Evolutionary conservation across 2,888 invertebrate species (phyloP), one percentile per base, ranked within the genome.

Genomic region (Hartigia nigra): DNA sequence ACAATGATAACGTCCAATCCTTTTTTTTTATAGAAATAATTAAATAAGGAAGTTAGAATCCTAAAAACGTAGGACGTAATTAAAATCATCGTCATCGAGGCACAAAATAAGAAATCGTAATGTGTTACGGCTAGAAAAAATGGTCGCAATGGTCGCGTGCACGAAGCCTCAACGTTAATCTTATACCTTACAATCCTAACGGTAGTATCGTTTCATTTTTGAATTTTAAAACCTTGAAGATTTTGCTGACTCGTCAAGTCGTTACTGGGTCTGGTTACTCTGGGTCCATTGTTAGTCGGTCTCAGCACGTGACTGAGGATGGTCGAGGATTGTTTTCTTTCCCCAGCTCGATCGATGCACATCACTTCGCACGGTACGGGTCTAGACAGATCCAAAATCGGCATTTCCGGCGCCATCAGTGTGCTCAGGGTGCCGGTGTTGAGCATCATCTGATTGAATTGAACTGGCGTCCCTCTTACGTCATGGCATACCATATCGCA

Each of bases 401-500:
- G 84, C 77, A 80, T 81, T 79, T 84, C 83, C 39, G 85, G 83
- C 70, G 80, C 77, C 85, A 84, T 85, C 12, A 84, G 78, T 31
- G 84, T 85, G 34, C 79, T 81, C 70, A 85, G 81, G 31, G 75
- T 80, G 23, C 80, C 80, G 5, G 80, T 79, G 34, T 80, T 79
- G 36, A 79, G 79, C 35, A 84, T 74, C 79, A 81, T 80, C 76
- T 82, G 84, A 79, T 79, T 81, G 79, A 84, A 83, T 77, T 84
- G 84, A 70, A 86, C 83, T 23, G 82, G 74, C 55, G 80, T 82
- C 72, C 81, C 83, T 79, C 80, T 78, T 31, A 81, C 81, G 77
- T 85, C 85, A 74, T 84, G 83, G 78, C 85, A 83, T 74, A 84
- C 79, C 84, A 83, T 83, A 78, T 85, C 84, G 74, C 85, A 85